phyloP scores from a whole-genome alignment of 2,797 vertebrate species.

The Sebastes kiyomatsui region DNA sequence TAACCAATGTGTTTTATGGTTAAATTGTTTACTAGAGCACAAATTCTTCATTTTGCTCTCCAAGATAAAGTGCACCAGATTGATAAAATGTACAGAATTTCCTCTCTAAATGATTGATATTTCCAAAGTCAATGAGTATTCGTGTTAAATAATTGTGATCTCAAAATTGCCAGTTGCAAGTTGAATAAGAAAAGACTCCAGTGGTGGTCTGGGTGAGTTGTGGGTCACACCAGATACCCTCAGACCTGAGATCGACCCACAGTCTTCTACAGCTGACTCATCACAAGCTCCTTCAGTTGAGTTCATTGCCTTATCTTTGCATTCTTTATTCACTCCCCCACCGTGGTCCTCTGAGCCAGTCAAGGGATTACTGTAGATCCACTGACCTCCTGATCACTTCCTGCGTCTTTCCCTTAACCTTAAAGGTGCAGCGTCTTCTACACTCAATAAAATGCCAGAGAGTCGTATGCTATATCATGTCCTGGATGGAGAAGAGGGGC shows the following conservation, averaged over 20 bases:
- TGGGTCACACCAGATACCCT: conserved; percentile 6
- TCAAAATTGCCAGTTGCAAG: neutral
- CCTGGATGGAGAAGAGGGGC: neutral
- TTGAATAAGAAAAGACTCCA: neutral
- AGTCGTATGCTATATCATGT: conserved; percentile 6
- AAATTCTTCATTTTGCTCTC: no score
- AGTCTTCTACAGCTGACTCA: conserved; percentile 17
- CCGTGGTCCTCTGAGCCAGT: neutral
- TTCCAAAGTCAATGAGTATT: neutral
- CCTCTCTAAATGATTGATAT: no score
- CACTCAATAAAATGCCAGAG: neutral
- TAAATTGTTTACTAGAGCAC: no score
- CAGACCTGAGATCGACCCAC: conserved; percentile 21
- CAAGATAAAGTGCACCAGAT: no score
- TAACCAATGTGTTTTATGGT: no score
- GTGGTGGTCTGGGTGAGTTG: neutral
- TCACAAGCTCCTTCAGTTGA: neutral
- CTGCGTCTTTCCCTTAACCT: neutral
- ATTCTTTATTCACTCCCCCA: conserved; percentile 8
- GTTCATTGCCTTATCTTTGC: conserved; percentile 8
- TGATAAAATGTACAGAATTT: no score
- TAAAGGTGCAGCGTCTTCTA: conserved; percentile 5
- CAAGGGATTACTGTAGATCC: neutral
- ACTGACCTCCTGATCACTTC: conserved; percentile 34
- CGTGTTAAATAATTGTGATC: no score